Evolutionary conservation across 2,113 vertebrate species (phyloP), one percentile per base, ranked within the genome.

Genomic region (Microcebus lehilahytsara): DNA sequence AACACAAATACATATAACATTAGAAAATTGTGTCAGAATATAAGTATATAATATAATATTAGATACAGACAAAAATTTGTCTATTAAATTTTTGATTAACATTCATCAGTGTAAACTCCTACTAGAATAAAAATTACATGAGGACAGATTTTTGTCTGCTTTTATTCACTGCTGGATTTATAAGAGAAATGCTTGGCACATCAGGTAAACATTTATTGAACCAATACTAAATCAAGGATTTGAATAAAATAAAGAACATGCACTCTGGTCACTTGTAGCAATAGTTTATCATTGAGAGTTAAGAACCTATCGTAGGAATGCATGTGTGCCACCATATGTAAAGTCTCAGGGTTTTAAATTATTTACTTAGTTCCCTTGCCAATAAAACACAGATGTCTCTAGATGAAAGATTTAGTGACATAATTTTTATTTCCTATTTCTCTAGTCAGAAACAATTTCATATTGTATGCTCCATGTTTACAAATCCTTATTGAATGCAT

Each of bases 141-240:
- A 74, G 85, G 13, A 51, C 13, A 86, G 2, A 37, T 62, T 89
- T 97, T 60, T 72, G 17, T 69, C 34, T 81, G 5, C 71, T 85
- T 95, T 90, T 14, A 46, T 53, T 85, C 6, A 60, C 17, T 27
- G 32, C 12, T 77, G 12, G 34, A 79, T 87, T 96, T 67, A 22
- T 4, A 92, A 92, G 87, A 92, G 78, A 92, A 23, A 53, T 42
- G 25, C 22, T 64, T 94, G 30, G 22, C 11, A 81, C 2, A 88
- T 32, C 51, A 79, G 34, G 40, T 87, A 85, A 94, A 85, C 91
- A 95, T 83, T 66, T 95, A 60, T 32, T 89, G 34, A 85, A 78
- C 85, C 30, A 67, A 91, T 78, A 95, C 9, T 80, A 27, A 97
- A 90, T 93, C 90, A 90, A 89, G 75, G 32, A 92, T 6, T 94